Base-by-base conservation (phyloP, 2,113 vertebrate genomes). In the Hippocampus comes region DNA sequence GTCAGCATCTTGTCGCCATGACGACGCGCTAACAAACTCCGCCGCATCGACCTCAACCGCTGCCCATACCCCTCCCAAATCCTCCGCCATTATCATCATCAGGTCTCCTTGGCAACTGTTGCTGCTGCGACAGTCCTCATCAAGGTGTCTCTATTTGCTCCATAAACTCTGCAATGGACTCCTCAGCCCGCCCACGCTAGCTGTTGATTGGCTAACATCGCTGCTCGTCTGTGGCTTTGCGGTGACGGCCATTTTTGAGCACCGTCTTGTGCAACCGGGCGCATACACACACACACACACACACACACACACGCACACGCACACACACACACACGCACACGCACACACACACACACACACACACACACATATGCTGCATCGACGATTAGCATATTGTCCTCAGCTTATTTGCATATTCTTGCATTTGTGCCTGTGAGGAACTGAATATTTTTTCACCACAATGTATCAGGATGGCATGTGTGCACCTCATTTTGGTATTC, bases 101-200 rank as follows among this genome's bases (percentile, higher is more conserved):
- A 84, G 86, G 91, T 93, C 90, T 87, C 92, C 91, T 79, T 92
- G 89, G 91, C 87, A 93, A 92, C 92, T 84, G 91, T 91, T 92
- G 90, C 88, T 11, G 79, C 89, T 89, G 89, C 88, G 79, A 89
- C 90, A 87, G 89, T 86, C 76, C 84, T 87, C 86, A 86, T 87
- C 85, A 76, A 80, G 49, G 83, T 48, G 59, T 84, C 79, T 89
- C 82, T 82, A 85, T 88, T 88, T 83, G 85, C 78, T 88, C 84
- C 78, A 72, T 67, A 86, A 91, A 83, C 66, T 75, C 73, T 51
- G 60, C 9, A 6, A 23, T 3, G n/a, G 48, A 51, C 20, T 25
- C 71, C 38, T 51, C n/a, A 10, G 15, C 48, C 57, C 48, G 15
- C 17, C 20, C 46, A 18, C 21, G 21, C 34, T 9, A 14, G 48